Conservation (phyloP, 2,888 invertebrate genomes). For the Yponomeuta cagnagella region DNA sequence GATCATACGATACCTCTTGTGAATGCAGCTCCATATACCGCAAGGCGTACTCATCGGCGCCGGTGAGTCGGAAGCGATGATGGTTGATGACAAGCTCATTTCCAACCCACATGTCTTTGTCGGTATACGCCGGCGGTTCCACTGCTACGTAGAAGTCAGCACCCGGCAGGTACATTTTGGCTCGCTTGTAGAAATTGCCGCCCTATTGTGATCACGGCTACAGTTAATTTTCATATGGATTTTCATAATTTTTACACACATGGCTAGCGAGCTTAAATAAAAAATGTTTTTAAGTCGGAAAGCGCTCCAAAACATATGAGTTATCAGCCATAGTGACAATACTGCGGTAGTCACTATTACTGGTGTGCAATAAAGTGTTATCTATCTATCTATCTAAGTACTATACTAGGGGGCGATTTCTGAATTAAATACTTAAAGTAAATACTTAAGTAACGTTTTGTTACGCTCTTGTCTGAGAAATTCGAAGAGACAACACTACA, state of each 20-base stretch:
- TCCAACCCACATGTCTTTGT: constrained; percentile 90
- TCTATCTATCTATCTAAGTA: too few species aligned
- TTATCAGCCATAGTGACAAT: constrained; percentile 4
- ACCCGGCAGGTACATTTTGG: constrained; percentile 82
- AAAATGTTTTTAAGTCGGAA: background rate
- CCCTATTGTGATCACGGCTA: constrained; percentile 42
- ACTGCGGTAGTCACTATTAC: too few species aligned
- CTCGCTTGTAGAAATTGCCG: constrained; percentile 81
- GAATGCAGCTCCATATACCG: constrained; percentile 90
- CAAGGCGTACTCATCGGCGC: constrained; percentile 91
- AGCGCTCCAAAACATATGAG: too few species aligned
- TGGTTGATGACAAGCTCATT: constrained; percentile 84
- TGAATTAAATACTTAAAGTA: too few species aligned
- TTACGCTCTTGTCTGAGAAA: too few species aligned
- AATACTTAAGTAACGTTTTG: too few species aligned
- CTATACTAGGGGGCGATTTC: too few species aligned
- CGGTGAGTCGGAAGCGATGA: constrained; percentile 85
- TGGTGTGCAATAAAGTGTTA: too few species aligned
- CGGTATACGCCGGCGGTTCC: constrained; percentile 84
- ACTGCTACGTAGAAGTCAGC: constrained; percentile 82
- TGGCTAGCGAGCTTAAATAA: too few species aligned
- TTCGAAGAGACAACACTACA: too few species aligned
- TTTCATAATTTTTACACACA: too few species aligned
- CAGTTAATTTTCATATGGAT: too few species aligned
- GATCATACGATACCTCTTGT: constrained; percentile 73